Conservation (phyloP, 92 coral and sea anemone genomes). For the Parazoanthus swiftii region DNA sequence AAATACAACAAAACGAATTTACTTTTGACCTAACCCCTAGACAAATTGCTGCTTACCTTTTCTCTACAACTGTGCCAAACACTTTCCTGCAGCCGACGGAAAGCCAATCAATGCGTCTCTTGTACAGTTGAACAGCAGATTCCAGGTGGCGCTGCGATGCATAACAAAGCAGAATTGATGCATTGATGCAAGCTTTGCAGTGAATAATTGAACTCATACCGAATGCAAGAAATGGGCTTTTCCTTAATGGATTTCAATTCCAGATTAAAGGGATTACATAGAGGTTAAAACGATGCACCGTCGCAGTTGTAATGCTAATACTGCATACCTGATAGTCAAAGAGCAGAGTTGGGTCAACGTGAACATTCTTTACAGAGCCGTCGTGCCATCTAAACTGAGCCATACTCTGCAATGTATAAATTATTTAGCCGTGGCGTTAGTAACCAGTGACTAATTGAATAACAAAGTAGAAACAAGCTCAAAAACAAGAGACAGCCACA, state of each 20-base stretch:
- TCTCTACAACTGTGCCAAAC: slow-evolving; percentile 93
- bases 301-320: not conserved
- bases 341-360: slow-evolving; percentile 93
- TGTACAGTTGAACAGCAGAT: slow-evolving; percentile 89
- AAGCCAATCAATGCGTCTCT: slow-evolving; percentile 90
- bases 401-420: slow-evolving; percentile 70
- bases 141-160: slow-evolving; percentile 84
- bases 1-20: not conserved
- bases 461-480: not conserved
- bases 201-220: not conserved
- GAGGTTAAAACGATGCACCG: not conserved
- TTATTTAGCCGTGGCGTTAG: not conserved
- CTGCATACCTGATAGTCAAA: slow-evolving; percentile 88
- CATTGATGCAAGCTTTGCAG: not conserved
- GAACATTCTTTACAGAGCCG: slow-evolving; percentile 93
- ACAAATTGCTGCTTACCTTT: slow-evolving; percentile 60
- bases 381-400: slow-evolving; percentile 98
- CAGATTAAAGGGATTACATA: no score
- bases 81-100: slow-evolving; percentile 86
- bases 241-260: not conserved
- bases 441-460: not conserved
- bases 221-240: not conserved
- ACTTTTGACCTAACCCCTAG: not conserved
- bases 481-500: not conserved
- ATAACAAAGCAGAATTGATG: not conserved